phyloP scores from a whole-genome alignment of 1,140 invertebrate genomes.

The Cephus cinctus region DNA sequence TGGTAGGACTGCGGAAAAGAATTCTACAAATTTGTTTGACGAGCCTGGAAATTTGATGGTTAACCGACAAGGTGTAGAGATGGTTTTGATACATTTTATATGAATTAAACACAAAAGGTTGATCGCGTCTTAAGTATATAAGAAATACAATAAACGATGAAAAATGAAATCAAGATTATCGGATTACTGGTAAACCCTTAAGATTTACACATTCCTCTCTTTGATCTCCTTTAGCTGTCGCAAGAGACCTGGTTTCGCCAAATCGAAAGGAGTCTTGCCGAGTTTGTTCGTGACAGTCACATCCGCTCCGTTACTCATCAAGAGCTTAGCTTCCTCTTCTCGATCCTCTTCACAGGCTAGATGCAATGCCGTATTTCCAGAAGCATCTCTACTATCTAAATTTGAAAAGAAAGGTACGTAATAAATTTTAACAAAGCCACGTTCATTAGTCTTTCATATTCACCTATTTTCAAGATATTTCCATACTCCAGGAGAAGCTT shows the following conservation, averaged over 20 bases:
- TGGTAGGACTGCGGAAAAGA: too few species aligned
- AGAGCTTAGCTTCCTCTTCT: constrained; percentile 65
- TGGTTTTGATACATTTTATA: constrained; percentile 56
- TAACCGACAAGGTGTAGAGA: too few species aligned
- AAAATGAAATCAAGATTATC: too few species aligned
- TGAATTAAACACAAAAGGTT: constrained; percentile 40
- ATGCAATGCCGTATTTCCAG: constrained; percentile 76
- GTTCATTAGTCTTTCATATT: constrained; percentile 5
- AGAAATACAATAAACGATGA: constrained; percentile 45
- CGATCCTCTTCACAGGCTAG: constrained; percentile 83
- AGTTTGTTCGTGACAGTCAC: constrained; percentile 68
- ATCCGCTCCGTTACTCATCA: constrained; percentile 69
- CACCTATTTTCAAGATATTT: constrained; percentile 50
- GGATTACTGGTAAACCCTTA: too few species aligned
- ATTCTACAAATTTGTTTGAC: too few species aligned
- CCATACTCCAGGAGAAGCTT: constrained; percentile 65
- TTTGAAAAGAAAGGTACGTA: constrained; percentile 16
- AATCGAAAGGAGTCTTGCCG: constrained; percentile 69
- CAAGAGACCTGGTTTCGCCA: constrained; percentile 55
- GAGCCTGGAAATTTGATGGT: too few species aligned
- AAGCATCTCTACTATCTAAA: constrained; percentile 61
- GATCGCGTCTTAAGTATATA: constrained; percentile 43
- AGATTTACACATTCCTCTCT: too few species aligned
- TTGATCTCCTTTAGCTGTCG: constrained; percentile 34
- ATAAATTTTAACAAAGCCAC: background rate